These are phyloP conservation scores for Mimas tiliae DNA, from an alignment of 2,888 invertebrate species.

Conservation along the genomic window DNA sequence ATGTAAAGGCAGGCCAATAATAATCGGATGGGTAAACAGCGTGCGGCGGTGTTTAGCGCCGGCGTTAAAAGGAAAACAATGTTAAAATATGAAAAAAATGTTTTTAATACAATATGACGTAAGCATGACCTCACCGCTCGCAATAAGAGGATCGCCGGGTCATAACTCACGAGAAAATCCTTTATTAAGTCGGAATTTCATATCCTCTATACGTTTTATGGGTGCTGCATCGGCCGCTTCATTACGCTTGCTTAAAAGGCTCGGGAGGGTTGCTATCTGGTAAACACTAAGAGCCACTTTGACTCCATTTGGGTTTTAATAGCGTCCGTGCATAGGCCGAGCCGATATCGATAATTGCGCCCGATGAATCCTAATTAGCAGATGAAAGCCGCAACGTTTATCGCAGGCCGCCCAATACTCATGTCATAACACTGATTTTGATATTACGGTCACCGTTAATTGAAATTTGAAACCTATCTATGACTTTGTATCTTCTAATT, in stretches of 20 bases:
- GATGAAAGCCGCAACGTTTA: constrained; percentile 17
- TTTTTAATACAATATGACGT: constrained; percentile 49
- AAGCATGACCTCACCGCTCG: constrained; percentile 33
- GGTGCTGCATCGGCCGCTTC: neutral
- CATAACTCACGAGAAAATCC: constrained; percentile 17
- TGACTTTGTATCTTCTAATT: neutral
- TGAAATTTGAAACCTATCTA: constrained; percentile 10
- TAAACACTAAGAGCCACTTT: constrained; percentile 14
- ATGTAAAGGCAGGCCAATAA: constrained; percentile 29
- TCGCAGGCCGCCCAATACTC: neutral
- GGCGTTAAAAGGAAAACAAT: constrained; percentile 53
- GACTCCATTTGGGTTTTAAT: constrained; percentile 24
- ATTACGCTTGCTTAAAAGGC: constrained; percentile 19
- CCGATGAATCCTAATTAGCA: constrained; percentile 22
- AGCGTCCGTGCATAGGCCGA: constrained; percentile 9
- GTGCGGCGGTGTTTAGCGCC: constrained; percentile 41
- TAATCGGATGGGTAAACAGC: constrained; percentile 24
- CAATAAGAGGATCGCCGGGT: constrained; percentile 5
- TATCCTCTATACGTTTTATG: constrained; percentile 15
- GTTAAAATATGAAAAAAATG: constrained; percentile 43
- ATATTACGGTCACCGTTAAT: constrained; percentile 1
- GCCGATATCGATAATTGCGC: constrained; percentile 10
- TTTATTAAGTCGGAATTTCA: constrained; percentile 25
- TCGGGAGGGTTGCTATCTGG: constrained; percentile 10
- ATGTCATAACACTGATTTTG: neutral